Evolutionary conservation across 53 echinoderm and acorn worm genomes (phyloP).

Genomic region (Echinometra lucunter): DNA sequence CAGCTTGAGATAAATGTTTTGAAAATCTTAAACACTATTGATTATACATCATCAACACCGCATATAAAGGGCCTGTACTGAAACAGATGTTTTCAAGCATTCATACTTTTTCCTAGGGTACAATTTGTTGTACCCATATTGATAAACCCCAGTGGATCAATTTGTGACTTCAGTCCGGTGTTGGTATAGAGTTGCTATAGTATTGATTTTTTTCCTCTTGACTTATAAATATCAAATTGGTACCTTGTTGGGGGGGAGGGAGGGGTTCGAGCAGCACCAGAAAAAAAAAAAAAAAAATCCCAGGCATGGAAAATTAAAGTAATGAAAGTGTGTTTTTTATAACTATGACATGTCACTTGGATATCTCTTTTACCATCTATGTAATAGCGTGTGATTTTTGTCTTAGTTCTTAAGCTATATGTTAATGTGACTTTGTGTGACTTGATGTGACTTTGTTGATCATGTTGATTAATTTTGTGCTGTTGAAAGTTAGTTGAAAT

Average conservation of each 20-base stretch:
- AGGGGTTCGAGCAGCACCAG: not conserved
- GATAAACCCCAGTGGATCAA: constrained; percentile 13
- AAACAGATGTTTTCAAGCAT: not conserved
- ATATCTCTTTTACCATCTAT: too few relatives aligned
- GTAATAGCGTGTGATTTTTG: too few relatives aligned
- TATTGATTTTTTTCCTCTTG: constrained; percentile 33
- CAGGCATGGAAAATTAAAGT: too few relatives aligned
- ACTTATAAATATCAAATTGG: not conserved
- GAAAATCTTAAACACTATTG: not conserved
- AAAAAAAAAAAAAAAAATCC: too few relatives aligned
- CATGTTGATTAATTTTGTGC: too few relatives aligned
- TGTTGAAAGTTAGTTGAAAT: too few relatives aligned
- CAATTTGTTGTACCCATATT: not conserved
- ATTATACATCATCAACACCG: not conserved
- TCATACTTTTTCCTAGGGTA: not conserved
- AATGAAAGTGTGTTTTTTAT: too few relatives aligned
- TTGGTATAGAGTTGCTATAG: not conserved
- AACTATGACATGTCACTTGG: too few relatives aligned
- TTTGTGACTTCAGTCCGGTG: not conserved
- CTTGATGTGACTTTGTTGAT: too few relatives aligned
- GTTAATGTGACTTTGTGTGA: too few relatives aligned
- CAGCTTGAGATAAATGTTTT: too few relatives aligned
- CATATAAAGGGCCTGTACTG: not conserved
- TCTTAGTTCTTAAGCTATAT: too few relatives aligned
- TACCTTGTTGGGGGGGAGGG: not conserved